Evolutionary conservation across 2,888 invertebrate species (phyloP), one percentile per base, ranked within the genome.

Genomic region (Hyppa rectilinea): DNA sequence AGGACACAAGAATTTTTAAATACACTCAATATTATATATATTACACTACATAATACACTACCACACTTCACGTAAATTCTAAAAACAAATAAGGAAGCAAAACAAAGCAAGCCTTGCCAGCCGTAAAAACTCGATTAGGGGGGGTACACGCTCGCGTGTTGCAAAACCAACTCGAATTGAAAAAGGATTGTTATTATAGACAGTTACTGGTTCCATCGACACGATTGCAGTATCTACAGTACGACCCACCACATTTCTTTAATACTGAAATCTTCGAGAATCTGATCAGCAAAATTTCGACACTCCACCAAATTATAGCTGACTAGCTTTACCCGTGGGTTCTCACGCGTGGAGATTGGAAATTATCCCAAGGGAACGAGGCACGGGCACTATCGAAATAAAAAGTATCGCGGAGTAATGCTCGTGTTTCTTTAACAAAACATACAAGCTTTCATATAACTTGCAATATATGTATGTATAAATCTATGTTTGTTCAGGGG

Each of bases 111-210:
- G 50, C 53, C 58, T 55, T 52, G 29, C 58, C 29, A 7, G 31
- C 60, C 66, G 64, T 84, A 84, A 85, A 85, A 85, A 74, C 66
- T 75, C 82, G 79, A 84, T 85, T 84, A 84, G 72, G 62, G 23
- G 23, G 23, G 68, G 67, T 77, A 69, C 66, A 55, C 70, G 61
- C 74, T 71, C 68, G 81, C 75, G 75, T 75, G 74, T 71, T 20
- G 61, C 38, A 62, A 67, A 63, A 63, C 71, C 68, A 31, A 61
- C 45, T 31, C 53, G 71, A 77, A 84, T 80, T 74, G 85, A 73
- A 71, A 82, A 84, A 74, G 78, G 63, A 85, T 84, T 73, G 85
- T 78, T 84, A 81, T 81, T 81, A 68, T 71, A 63, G n/a, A 43
- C 80, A 59, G 73, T 83, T 62, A 69, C 82, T 59, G 70, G 52